Percentiles rank a stretch among this genome's conserved stretches.
Evolutionary conservation across 64 coral and sea anemone genomes (phyloP).

Genomic region (Hydrozoanthus tunicans): DNA sequence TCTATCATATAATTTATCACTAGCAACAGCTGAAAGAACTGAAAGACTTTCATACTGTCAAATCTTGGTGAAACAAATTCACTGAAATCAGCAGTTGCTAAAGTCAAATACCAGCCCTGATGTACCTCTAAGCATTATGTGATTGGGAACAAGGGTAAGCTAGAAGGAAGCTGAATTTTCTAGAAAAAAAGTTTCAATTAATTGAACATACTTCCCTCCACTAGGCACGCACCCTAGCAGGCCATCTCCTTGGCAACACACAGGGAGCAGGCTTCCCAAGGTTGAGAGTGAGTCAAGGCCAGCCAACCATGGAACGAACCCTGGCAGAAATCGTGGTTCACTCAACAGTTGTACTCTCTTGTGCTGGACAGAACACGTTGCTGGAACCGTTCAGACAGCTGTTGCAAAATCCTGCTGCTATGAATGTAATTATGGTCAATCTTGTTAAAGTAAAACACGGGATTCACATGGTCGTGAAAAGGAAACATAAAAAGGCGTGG

Average conservation of each 20-base stretch:
- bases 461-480: no score
- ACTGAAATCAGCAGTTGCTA: no score
- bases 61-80: no score
- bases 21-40: no score
- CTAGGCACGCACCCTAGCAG: not conserved
- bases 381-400: constrained; percentile 42
- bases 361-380: constrained; percentile 30
- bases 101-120: no score
- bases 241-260: constrained; percentile 8
- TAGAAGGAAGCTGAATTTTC: no score
- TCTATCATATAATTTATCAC: no score
- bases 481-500: no score
- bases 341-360: constrained; percentile 12
- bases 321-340: constrained; percentile 43
- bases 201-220: not conserved
- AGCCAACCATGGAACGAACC: constrained; percentile 22
- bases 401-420: constrained; percentile 2
- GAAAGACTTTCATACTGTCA: no score
- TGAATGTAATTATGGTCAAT: not conserved
- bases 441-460: no score
- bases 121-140: no score
- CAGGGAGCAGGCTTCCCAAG: constrained; percentile 11
- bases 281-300: constrained; percentile 5
- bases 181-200: not conserved
- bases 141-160: no score